Evolutionary conservation across 2,113 vertebrate species (phyloP), one percentile per base, ranked within the genome.

Genomic region (Theristicus caerulescens): DNA sequence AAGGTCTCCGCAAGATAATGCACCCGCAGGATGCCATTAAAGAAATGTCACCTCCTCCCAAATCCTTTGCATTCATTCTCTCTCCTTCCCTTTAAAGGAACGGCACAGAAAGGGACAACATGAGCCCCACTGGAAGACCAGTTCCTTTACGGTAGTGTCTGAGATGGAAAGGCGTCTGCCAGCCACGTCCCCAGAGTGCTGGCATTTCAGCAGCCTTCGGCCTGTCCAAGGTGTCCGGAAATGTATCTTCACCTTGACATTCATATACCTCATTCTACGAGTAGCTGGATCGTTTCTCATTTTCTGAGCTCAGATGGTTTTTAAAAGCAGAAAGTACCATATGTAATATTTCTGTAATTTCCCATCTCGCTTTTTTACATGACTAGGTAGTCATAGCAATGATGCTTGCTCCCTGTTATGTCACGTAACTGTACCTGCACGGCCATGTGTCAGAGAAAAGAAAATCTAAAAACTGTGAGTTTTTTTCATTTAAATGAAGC

Each of bases 21-120:
- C 40, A 77, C 51, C 42, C 88, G 86, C 27, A 88, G 93, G 64
- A 95, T 42, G 42, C 58, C 13, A 24, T 70, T 81, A 91, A 86
- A 92, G 76, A 96, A 91, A 89, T 34, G 69, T n/a, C 72, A 92
- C 80, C 88, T 88, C 94, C 90, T 90, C 86, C 85, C 74, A 91
- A 96, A 91, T 71, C 72, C 59, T 83, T 55, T 74, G 80, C 77
- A 74, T 84, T 92, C 61, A 55, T 70, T 81, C 38, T 42, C 22
- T 32, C 73, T 74, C 62, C 42, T 9, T 91, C 64, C 59, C 59
- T 86, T 84, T 88, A 88, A 84, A 94, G 72, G 29, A 88, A 62
- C 29, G 88, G 55, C n/a, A 88, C 25, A 81, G 80, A 88, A 86
- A 71, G 51, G 18, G 64, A 73, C 40, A 73, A 27, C 38, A 77